A percentile compares a stretch with the other conserved stretches of the same genome.
Evolutionary conservation across 1,140 invertebrate species (phyloP).

Genomic region (Myzus persicae): DNA sequence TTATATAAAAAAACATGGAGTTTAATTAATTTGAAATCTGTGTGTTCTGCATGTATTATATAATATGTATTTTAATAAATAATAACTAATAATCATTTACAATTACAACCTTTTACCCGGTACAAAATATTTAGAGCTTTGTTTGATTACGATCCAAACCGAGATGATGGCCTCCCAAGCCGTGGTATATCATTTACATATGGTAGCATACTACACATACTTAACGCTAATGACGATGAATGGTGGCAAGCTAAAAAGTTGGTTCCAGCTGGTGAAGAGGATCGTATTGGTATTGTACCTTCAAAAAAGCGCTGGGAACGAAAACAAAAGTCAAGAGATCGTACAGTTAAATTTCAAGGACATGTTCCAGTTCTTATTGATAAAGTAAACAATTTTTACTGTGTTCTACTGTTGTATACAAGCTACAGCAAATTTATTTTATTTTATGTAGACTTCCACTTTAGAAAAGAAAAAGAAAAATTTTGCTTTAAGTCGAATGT

Average conservation of each 20-base stretch:
- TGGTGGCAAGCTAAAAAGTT: slow-evolving; percentile 90
- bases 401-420: background rate
- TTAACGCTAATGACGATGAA: slow-evolving; percentile 98
- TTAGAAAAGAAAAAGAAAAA: slow-evolving; percentile 97
- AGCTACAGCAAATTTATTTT: background rate
- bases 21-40: no score
- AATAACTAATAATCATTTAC: background rate
- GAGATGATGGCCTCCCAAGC: slow-evolving; percentile 95
- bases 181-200: slow-evolving; percentile 94
- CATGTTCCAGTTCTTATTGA: slow-evolving; percentile 74
- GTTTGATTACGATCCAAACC: slow-evolving; percentile 98
- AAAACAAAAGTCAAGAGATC: slow-evolving; percentile 93
- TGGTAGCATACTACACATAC: slow-evolving; percentile 98
- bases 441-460: slow-evolving; percentile 74
- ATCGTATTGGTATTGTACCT: slow-evolving; percentile 84
- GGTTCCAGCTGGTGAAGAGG: slow-evolving; percentile 69
- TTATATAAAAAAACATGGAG: no score
- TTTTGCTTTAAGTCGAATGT: slow-evolving; percentile 95
- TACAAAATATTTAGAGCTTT: slow-evolving; percentile 70
- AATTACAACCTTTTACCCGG: no score
- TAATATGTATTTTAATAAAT: background rate
- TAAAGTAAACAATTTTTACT: slow-evolving; percentile 61
- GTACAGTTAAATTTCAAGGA: slow-evolving; percentile 97
- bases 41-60: no score
- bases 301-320: slow-evolving; percentile 91